phyloP scores from a whole-genome alignment of 2,797 vertebrate genomes.

The Centropyge bicolor region DNA sequence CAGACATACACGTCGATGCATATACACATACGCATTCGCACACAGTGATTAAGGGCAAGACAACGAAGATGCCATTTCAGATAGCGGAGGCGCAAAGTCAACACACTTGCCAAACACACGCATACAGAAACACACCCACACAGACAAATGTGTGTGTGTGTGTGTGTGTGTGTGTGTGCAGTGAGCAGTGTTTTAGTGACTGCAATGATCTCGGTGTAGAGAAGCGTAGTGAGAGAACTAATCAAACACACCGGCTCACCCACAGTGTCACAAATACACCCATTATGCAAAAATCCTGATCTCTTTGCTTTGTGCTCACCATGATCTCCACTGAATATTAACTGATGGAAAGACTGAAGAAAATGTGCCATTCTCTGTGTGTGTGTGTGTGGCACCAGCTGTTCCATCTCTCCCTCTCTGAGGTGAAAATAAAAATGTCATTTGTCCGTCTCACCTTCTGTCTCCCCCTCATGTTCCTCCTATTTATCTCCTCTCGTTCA shows the following conservation, averaged over 20 bases:
- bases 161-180: neutral
- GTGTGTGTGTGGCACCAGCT: conserved; percentile 22
- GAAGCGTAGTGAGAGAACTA: conserved; percentile 30
- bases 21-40: conserved; percentile 5
- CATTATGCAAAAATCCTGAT: conserved; percentile 37
- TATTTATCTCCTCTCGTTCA: conserved; percentile 13
- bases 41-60: conserved; percentile 61
- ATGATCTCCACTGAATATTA: conserved; percentile 28
- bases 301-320: conserved; percentile 25
- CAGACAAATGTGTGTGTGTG: neutral
- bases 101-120: conserved; percentile 39
- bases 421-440: conserved; percentile 55
- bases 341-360: conserved; percentile 14
- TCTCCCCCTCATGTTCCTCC: conserved; percentile 1
- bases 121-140: conserved; percentile 26
- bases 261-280: conserved; percentile 45
- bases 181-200: conserved; percentile 24
- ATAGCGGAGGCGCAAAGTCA: conserved; percentile 48
- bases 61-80: conserved; percentile 71
- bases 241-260: conserved; percentile 45
- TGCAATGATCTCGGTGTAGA: conserved; percentile 35
- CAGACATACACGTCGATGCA: conserved; percentile 1
- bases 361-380: neutral
- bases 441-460: conserved; percentile 32
- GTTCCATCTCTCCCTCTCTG: conserved; percentile 23